Evolutionary conservation across 2,113 vertebrate species (phyloP).

Genomic region (Numida meleagris): DNA sequence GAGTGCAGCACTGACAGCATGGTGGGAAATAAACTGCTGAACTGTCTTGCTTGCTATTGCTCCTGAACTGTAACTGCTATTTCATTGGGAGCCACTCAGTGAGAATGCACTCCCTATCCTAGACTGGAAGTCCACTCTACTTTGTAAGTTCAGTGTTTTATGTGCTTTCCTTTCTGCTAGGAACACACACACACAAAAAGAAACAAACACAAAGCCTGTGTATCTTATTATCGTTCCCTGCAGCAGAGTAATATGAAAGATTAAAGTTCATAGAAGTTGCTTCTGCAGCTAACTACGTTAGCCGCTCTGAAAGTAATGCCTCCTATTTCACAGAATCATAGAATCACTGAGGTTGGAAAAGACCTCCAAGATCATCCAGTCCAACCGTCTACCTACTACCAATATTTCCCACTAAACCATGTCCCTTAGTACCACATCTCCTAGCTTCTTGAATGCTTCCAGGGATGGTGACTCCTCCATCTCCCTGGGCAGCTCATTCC

Average conservation of each 20-base stretch:
- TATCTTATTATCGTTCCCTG: not conserved
- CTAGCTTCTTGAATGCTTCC: no score
- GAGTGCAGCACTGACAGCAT: not conserved
- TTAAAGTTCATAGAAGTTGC: not conserved
- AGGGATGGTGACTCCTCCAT: no score
- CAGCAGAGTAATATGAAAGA: not conserved
- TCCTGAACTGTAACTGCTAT: not conserved
- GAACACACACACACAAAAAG: no score
- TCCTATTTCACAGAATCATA: no score
- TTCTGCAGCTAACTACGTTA: not conserved
- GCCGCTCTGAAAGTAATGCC: no score
- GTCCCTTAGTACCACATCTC: no score
- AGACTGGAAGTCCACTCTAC: not conserved
- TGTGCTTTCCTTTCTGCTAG: not conserved
- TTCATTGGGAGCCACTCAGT: not conserved
- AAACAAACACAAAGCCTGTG: not conserved
- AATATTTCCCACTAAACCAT: no score
- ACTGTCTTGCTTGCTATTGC: not conserved
- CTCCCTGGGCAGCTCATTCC: no score
- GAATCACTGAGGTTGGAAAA: no score
- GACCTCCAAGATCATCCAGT: no score
- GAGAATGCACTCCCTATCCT: not conserved
- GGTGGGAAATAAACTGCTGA: not conserved
- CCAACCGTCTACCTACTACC: no score
- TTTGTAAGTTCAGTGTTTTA: no score